phyloP scores from a whole-genome alignment of 2,888 invertebrate genomes.

The Orthosia incerta region DNA sequence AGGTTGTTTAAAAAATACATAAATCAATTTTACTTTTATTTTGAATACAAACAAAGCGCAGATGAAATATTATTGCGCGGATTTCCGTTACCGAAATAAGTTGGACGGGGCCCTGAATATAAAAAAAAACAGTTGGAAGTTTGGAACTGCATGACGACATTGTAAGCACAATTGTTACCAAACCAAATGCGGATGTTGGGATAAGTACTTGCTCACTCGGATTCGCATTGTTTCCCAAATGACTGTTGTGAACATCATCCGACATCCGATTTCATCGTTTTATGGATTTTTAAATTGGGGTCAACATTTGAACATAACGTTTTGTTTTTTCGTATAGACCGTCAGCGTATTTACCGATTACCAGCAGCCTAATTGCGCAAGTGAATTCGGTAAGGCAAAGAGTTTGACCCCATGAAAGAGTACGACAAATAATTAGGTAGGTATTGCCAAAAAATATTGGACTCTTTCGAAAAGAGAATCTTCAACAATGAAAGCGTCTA shows the following conservation, averaged over 20 bases:
- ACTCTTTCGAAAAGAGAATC: too few relatives aligned
- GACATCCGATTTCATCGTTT: slow-evolving; percentile 2
- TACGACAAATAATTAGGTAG: too few relatives aligned
- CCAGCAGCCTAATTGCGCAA: too few relatives aligned
- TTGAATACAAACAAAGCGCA: slow-evolving; percentile 43
- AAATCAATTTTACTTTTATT: slow-evolving; percentile 58
- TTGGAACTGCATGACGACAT: slow-evolving; percentile 31
- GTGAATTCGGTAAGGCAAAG: too few relatives aligned
- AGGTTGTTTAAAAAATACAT: slow-evolving; percentile 54
- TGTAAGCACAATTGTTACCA: slow-evolving; percentile 21
- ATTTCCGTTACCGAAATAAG: slow-evolving; percentile 54
- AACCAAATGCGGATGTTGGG: slow-evolving; percentile 3
- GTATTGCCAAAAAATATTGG: too few relatives aligned
- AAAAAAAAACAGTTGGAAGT: slow-evolving; percentile 42
- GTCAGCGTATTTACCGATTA: neutral
- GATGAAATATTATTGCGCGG: slow-evolving; percentile 56
- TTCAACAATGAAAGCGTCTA: too few relatives aligned
- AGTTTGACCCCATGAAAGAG: too few relatives aligned
- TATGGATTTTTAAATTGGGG: neutral
- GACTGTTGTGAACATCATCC: neutral
- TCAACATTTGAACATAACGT: neutral
- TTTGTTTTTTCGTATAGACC: too few relatives aligned
- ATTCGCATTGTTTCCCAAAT: slow-evolving; percentile 32
- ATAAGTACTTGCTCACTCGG: slow-evolving; percentile 6
- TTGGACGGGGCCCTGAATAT: slow-evolving; percentile 22